These are phyloP conservation scores for Epinotia demarniana DNA, from an alignment of 2,888 invertebrate species.

Conservation along the genomic window DNA sequence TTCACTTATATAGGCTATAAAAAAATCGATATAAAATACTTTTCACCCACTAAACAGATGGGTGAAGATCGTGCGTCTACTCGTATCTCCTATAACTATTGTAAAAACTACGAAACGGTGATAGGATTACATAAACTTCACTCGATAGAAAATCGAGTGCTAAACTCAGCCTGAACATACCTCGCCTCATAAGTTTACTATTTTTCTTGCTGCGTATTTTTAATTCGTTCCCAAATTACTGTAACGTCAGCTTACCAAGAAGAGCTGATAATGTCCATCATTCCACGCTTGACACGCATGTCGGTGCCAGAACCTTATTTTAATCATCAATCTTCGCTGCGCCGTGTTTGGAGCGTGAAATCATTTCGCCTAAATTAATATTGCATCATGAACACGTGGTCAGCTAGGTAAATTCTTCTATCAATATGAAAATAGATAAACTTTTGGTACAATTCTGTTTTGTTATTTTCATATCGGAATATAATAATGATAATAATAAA, in stretches of 20 bases:
- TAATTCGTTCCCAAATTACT: slow-evolving; percentile 11
- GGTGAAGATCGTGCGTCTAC: no score
- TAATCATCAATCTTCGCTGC: slow-evolving; percentile 42
- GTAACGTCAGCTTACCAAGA: slow-evolving; percentile 35
- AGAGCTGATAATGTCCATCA: slow-evolving; percentile 42
- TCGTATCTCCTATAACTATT: no score
- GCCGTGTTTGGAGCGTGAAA: slow-evolving; percentile 39
- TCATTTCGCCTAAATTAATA: slow-evolving; percentile 37
- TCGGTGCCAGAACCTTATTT: slow-evolving; percentile 41
- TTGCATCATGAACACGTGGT: background rate
- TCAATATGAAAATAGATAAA: background rate
- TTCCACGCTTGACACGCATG: slow-evolving; percentile 36
- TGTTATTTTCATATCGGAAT: background rate
- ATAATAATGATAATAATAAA: no score
- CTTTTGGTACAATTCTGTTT: no score
- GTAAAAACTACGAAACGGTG: no score
- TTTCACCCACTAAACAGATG: no score
- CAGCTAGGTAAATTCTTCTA: slow-evolving; percentile 1
- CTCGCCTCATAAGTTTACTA: background rate
- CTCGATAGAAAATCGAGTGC: background rate
- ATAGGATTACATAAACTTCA: no score
- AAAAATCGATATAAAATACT: no score
- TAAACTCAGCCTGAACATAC: background rate
- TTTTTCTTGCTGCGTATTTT: slow-evolving; percentile 3
- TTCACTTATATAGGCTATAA: no score